These are phyloP conservation scores for Masticophis lateralis DNA, from an alignment of 2,797 vertebrate genomes.

Conservation along the genomic window DNA sequence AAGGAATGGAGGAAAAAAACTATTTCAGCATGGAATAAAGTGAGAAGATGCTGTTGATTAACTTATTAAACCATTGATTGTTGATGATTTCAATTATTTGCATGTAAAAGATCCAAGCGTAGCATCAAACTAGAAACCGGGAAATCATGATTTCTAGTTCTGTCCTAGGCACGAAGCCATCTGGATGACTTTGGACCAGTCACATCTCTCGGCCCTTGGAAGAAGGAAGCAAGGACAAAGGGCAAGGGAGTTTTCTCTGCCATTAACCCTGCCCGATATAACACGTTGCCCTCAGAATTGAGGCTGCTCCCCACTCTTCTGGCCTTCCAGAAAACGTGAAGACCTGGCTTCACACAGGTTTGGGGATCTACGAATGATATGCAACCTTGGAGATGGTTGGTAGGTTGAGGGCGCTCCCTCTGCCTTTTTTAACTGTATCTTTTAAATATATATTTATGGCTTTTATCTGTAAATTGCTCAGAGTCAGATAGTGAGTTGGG, in stretches of 20 bases:
- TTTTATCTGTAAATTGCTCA: background rate
- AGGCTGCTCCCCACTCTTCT: background rate
- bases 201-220: background rate
- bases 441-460: background rate
- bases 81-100: background rate
- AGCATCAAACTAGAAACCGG: background rate
- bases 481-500: background rate
- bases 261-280: background rate
- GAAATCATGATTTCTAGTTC: background rate
- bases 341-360: background rate
- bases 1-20: background rate
- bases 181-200: background rate
- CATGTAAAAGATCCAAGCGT: background rate
- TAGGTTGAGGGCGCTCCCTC: background rate
- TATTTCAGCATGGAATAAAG: background rate
- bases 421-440: background rate
- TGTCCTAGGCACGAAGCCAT: background rate
- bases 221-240: background rate
- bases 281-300: background rate
- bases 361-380: background rate
- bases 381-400: background rate
- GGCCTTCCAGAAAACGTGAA: background rate
- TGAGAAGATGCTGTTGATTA: background rate
- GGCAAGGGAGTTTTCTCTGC: background rate
- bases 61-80: background rate